A percentile compares a stretch with the other conserved stretches of the same genome.
These are phyloP conservation scores for Acrocephalus scirpaceus DNA, from an alignment of 2,797 vertebrate genomes.

Conservation along the genomic window DNA sequence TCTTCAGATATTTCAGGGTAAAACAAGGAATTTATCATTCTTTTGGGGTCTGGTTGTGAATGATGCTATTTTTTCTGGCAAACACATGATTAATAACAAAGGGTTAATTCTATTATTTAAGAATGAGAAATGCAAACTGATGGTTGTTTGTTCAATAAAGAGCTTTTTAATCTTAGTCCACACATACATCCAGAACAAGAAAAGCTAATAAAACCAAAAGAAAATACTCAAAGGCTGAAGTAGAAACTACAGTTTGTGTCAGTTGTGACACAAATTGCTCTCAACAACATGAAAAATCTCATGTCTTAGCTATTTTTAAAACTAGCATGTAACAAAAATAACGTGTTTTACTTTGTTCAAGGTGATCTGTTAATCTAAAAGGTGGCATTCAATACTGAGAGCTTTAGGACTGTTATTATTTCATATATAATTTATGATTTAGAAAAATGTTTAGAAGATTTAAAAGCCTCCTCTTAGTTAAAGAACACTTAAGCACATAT, in stretches of 20 bases:
- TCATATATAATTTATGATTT: constrained; percentile 73
- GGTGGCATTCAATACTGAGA: constrained; percentile 2
- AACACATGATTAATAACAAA: background rate
- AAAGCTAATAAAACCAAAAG: background rate
- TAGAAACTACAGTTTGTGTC: background rate
- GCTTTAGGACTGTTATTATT: constrained; percentile 48
- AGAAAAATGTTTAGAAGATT: constrained; percentile 76
- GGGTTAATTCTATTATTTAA: background rate
- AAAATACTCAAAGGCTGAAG: background rate
- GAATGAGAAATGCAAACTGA: background rate
- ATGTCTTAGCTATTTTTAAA: background rate
- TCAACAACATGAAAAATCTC: background rate
- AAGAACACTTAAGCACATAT: constrained; percentile 81
- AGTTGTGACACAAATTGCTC: background rate
- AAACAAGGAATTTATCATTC: background rate
- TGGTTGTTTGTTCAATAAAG: background rate
- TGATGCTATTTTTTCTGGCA: background rate
- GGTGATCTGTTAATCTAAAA: background rate
- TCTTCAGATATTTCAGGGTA: background rate
- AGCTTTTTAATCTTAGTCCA: background rate
- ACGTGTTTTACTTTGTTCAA: background rate
- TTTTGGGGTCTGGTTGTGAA: background rate
- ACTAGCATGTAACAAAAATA: background rate
- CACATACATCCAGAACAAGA: background rate
- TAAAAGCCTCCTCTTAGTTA: constrained; percentile 78